Evolutionary conservation across 2,113 vertebrate genomes (phyloP), one percentile per base, ranked within the genome.

Genomic region (Castor canadensis): DNA sequence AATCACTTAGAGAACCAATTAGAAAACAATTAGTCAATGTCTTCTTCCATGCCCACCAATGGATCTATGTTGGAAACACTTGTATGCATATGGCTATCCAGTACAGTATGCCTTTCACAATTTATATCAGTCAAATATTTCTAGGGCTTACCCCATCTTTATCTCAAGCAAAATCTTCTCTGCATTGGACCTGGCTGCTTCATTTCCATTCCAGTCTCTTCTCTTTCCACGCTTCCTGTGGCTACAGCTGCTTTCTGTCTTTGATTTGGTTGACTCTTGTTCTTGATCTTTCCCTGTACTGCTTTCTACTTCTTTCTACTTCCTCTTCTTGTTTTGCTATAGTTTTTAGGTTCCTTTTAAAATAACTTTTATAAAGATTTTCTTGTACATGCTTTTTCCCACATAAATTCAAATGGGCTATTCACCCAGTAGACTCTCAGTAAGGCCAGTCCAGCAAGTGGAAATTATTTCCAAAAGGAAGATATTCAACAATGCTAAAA

Each of bases 1-100:
- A 97, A 97, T 96, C 93, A 93, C 93, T 98, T 94, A 98, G 96
- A 96, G 84, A 97, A 98, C 97, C 87, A 98, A 97, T 97, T 97
- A 96, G 87, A 87, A 98, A 98, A 95, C 92, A 87, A 32, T 93
- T 1, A 62, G 38, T 75, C 76, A 64, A 79, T 71, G 35, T 83
- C 93, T 83, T 92, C 96, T 97, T 95, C 95, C 92, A n/a, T 38
- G 94, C 87, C 88, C 87, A 96, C 90, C 89, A 88, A 96, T 93
- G 87, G 89, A 96, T 98, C 83, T 0, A 0, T 54, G 49, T 28
- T 28, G 88, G 62, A 95, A 97, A 87, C 67, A 45, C 24, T 75
- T 56, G 49, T 83, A 94, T 87, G 92, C 81, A 72, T 88, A 52
- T 79, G 79, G 88, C 7, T 94, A 97, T 95, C 17, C 26, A 77